These are phyloP conservation scores for Drosophila guanche DNA, from an alignment of 1,140 invertebrate genomes.

Conservation along the genomic window DNA sequence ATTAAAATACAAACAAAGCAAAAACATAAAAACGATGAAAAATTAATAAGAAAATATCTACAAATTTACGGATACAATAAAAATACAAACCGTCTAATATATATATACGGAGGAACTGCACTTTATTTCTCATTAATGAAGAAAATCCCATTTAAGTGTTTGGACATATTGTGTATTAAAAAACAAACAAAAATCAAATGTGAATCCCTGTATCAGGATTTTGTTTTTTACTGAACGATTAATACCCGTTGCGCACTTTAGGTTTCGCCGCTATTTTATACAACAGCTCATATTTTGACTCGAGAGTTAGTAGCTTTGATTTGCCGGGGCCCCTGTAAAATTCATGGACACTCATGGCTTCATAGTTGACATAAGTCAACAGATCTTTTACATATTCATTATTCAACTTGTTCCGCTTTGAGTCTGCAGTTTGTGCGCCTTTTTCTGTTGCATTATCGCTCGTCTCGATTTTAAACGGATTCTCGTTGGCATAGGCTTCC, in stretches of 20 bases:
- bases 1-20: slow-evolving; percentile 65
- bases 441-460: neutral
- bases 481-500: slow-evolving; percentile 11
- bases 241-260: too few species aligned
- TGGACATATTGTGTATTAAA: slow-evolving; percentile 83
- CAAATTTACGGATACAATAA: slow-evolving; percentile 81
- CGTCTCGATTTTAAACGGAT: slow-evolving; percentile 10
- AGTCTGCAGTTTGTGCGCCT: neutral
- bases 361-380: neutral
- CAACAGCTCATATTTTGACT: slow-evolving; percentile 13
- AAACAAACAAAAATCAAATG: slow-evolving; percentile 67
- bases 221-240: slow-evolving; percentile 9
- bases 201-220: slow-evolving; percentile 20
- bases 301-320: slow-evolving; percentile 9
- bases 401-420: neutral
- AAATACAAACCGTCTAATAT: slow-evolving; percentile 39
- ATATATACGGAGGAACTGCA: slow-evolving; percentile 63
- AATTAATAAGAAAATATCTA: slow-evolving; percentile 68
- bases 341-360: slow-evolving; percentile 1
- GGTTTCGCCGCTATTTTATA: slow-evolving; percentile 11
- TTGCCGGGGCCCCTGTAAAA: slow-evolving; percentile 23
- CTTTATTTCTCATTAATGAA: slow-evolving; percentile 81
- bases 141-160: slow-evolving; percentile 82
- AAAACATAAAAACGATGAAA: slow-evolving; percentile 37
- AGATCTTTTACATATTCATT: slow-evolving; percentile 9